Conservation (phyloP, 2,113 vertebrate species). For the Neogobius melanostomus region DNA sequence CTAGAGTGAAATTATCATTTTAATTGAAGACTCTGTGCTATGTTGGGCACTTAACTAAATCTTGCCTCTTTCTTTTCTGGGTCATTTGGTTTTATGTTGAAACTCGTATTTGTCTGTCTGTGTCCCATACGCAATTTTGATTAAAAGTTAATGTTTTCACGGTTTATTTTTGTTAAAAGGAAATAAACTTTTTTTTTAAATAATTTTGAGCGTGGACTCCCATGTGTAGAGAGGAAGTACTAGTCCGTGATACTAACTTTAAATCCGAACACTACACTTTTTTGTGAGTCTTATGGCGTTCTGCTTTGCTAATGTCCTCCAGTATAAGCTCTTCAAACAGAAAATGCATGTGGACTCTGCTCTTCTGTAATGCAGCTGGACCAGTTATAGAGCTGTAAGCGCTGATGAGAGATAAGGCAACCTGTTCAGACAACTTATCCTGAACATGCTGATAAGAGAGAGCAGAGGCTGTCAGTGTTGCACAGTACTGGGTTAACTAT, state of each 20-base stretch:
- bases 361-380: conserved; percentile 37
- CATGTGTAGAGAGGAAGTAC: not conserved
- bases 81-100: conserved; percentile 49
- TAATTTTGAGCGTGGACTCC: conserved; percentile 18
- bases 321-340: not conserved
- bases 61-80: conserved; percentile 38
- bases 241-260: not conserved
- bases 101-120: conserved; percentile 41
- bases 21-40: conserved; percentile 40
- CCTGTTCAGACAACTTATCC: conserved; percentile 69
- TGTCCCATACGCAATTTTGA: conserved; percentile 55
- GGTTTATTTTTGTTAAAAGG: conserved; percentile 73
- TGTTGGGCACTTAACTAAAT: conserved; percentile 31
- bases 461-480: conserved; percentile 52
- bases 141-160: conserved; percentile 69
- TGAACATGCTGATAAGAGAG: conserved; percentile 50
- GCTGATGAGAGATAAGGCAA: conserved; percentile 59
- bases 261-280: too few species aligned
- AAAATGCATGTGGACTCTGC: not conserved
- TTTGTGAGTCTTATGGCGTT: not conserved
- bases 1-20: conserved; percentile 14
- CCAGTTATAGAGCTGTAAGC: conserved; percentile 50
- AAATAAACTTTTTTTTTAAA: conserved; percentile 72
- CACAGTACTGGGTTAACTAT: conserved; percentile 68
- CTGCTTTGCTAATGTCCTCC: not conserved